Conservation (phyloP, 1,140 invertebrate species). For the Lepidurus packardi region DNA sequence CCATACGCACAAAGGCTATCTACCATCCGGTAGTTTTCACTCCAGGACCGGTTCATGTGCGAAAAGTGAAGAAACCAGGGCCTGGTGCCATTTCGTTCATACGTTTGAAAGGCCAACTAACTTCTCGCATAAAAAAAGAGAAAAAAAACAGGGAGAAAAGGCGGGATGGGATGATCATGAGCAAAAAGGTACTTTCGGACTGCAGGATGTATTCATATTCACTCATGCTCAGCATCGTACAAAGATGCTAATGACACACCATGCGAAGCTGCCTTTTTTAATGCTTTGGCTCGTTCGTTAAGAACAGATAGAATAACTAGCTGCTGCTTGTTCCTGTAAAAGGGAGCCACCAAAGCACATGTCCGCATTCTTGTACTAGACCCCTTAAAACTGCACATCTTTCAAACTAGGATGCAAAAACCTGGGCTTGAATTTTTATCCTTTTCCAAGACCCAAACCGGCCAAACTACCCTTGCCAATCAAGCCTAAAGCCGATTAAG, state of each 20-base stretch:
- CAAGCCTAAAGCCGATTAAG: constrained; percentile 14
- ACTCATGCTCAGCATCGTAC: constrained; percentile 14
- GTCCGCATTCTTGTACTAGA: background rate
- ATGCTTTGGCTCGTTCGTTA: constrained; percentile 1
- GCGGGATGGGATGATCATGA: constrained; percentile 3
- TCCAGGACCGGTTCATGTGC: background rate
- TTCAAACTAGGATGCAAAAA: background rate
- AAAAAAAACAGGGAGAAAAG: background rate
- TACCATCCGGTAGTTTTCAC: background rate
- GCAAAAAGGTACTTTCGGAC: background rate
- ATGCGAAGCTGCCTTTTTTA: background rate
- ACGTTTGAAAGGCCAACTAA: background rate
- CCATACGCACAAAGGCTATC: background rate
- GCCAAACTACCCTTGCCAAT: background rate
- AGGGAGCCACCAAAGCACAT: background rate
- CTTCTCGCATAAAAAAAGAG: background rate
- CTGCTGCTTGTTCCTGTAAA: background rate
- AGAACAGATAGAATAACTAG: background rate
- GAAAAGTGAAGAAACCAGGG: background rate
- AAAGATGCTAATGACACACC: constrained; percentile 19
- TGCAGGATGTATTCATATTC: background rate
- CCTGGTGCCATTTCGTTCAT: constrained; percentile 18
- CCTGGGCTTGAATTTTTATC: background rate
- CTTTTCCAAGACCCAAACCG: background rate
- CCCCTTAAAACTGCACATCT: background rate